Conservation (phyloP, 2,113 vertebrate genomes). For the Loxodonta africana region DNA sequence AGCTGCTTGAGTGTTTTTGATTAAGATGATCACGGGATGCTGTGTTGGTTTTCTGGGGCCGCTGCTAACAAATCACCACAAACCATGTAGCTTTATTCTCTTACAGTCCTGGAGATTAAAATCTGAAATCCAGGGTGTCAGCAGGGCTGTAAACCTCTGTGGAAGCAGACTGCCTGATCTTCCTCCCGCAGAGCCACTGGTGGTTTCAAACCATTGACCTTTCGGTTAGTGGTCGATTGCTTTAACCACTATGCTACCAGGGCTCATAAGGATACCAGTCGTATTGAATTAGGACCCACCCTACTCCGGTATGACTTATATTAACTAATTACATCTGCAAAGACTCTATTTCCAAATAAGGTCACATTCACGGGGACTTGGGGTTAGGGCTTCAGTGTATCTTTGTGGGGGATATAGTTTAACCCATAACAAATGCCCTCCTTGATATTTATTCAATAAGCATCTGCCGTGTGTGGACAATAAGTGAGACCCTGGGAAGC, state of each 20-base stretch:
- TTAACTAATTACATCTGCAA: background rate
- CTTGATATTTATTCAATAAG: background rate
- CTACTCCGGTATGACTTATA: background rate
- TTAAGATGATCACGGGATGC: constrained; percentile 8
- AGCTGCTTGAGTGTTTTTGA: constrained; percentile 23
- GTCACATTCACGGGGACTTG: background rate
- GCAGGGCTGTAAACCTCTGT: background rate
- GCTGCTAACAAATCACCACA: background rate
- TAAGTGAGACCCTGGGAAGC: background rate
- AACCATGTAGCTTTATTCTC: background rate
- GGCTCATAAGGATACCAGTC: background rate
- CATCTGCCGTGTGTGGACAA: background rate
- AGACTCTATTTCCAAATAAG: background rate
- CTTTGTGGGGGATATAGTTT: background rate
- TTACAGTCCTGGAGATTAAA: background rate
- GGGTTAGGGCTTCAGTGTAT: background rate
- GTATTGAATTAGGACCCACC: background rate
- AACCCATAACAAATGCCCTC: background rate
- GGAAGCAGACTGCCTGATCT: too few species aligned
- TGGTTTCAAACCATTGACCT: too few species aligned
- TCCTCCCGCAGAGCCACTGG: too few species aligned
- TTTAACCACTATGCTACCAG: too few species aligned
- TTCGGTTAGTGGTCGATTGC: too few species aligned
- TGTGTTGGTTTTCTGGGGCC: background rate
- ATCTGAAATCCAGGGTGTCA: background rate